Conservation (phyloP, 2,113 vertebrate species). For the Phodopus roborovskii region DNA sequence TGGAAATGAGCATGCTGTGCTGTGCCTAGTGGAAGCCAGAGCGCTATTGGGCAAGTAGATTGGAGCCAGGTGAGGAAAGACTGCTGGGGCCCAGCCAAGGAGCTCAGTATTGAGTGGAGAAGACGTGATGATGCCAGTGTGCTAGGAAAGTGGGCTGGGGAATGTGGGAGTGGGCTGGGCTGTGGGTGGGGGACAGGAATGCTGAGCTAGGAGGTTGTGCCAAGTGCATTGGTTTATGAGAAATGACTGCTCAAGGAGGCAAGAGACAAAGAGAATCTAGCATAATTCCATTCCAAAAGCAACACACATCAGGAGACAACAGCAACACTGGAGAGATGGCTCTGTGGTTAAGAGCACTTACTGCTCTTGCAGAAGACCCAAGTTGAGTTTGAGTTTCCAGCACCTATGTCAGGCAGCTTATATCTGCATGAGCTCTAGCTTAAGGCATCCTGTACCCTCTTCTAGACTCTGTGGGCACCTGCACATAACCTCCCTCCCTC, state of each 20-base stretch:
- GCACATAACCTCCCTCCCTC: neutral
- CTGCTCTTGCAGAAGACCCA: neutral
- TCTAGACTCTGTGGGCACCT: neutral
- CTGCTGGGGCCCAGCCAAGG: slow-evolving; percentile 40
- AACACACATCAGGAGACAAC: neutral
- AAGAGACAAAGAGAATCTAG: neutral
- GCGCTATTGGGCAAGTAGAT: neutral
- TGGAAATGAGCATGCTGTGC: slow-evolving; percentile 1
- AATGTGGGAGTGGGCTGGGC: neutral
- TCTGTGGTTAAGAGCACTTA: neutral
- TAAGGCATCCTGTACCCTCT: neutral
- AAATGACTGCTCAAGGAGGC: neutral
- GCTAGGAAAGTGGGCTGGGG: neutral
- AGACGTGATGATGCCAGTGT: neutral
- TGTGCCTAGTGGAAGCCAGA: slow-evolving; percentile 52
- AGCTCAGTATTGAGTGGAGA: neutral
- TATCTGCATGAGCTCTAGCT: neutral
- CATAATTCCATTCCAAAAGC: neutral
- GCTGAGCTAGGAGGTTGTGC: neutral
- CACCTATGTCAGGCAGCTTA: neutral
- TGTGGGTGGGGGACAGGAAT: neutral
- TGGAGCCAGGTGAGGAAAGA: slow-evolving; percentile 40
- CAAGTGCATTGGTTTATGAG: neutral
- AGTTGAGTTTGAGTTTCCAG: neutral
- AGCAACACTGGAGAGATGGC: neutral